Percentiles rank a stretch among this genome's conserved stretches.
phyloP scores from a whole-genome alignment of 2,113 vertebrate genomes.

The Gambusia holbrooki region DNA sequence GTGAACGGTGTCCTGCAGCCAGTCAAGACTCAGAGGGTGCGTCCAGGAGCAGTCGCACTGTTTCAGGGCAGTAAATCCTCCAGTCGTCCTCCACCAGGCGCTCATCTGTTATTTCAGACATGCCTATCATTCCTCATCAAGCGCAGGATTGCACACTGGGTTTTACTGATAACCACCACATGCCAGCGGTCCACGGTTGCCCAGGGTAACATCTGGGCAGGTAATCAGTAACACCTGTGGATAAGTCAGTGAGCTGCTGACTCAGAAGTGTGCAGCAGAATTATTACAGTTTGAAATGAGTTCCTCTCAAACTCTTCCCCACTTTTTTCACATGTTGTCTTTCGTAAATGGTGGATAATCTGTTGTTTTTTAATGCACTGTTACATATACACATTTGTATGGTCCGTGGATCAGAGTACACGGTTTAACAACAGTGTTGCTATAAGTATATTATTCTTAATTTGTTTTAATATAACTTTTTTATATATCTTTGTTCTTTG shows the following conservation, averaged over 20 bases:
- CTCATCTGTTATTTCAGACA: constrained; percentile 21
- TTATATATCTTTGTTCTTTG: too few species aligned
- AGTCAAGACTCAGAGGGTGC: neutral
- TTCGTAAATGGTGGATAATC: neutral
- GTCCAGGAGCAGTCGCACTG: constrained; percentile 7
- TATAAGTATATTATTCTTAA: too few species aligned
- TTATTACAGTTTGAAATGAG: neutral
- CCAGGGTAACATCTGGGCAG: constrained; percentile 3
- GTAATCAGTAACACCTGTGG: constrained; percentile 15
- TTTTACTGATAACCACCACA: constrained; percentile 1
- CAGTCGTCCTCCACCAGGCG: constrained; percentile 3
- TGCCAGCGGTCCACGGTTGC: constrained; percentile 3
- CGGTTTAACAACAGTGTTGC: too few species aligned
- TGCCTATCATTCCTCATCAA: constrained; percentile 46
- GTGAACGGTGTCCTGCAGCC: neutral
- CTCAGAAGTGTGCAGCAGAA: constrained; percentile 1
- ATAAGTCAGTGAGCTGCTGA: constrained; percentile 1
- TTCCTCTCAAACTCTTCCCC: neutral
- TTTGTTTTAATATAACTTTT: too few species aligned
- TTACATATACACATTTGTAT: too few species aligned
- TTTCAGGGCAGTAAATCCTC: constrained; percentile 3
- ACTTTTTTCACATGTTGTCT: neutral
- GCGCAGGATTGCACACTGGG: neutral
- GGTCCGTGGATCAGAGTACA: too few species aligned
- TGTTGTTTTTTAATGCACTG: too few species aligned